Base-by-base conservation (phyloP, 2,113 vertebrate genomes). In the Nesogale talazaci region DNA sequence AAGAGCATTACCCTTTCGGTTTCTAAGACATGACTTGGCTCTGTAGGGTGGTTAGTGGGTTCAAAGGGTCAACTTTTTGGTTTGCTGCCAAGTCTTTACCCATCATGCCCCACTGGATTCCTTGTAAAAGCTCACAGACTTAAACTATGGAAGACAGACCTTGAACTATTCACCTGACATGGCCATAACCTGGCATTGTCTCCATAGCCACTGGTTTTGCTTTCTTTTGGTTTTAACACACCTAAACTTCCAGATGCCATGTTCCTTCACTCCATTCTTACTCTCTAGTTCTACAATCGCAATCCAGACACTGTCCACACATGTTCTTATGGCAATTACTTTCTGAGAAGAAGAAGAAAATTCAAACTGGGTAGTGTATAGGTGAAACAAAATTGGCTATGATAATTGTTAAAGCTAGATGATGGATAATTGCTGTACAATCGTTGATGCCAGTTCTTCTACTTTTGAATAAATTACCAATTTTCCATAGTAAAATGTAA, bases 401-500 rank as follows among this genome's bases (percentile, higher is more conserved):
- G 65, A 61, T 40, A 31, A 70, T 38, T 88, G 4, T 25, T 23
- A 57, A 61, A 88, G 27, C 29, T 59, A 69, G 27, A 14, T 75
- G 69, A 77, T 22, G 29, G n/a, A 9, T 52, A 38, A 20, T 8
- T 31, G n/a, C 3, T 23, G 40, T 11, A 52, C 14, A 52, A 0
- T 34, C 69, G 19, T 3, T 42, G 46, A 20, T 23, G 52, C 12
- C 15, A n/a, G 19, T 63, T 69, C n/a, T 17, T 78, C 25, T 19
- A n/a, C 19, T 75, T 63, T 79, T 79, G 3, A 20, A 8, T 9
- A 15, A 36, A 38, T 56, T 56, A 57, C 11, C 74, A 27, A 63
- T 75, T 88, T 77, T n/a, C 16, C 63, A 80, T 0, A 38, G n/a
- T 67, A 31, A 85, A 92, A 93, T 27, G 29, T 61, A 86, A 91